Percentiles rank a stretch among this genome's conserved stretches.
phyloP scores from a whole-genome alignment of 2,797 vertebrate species.

The Neopelma chrysocephalum region DNA sequence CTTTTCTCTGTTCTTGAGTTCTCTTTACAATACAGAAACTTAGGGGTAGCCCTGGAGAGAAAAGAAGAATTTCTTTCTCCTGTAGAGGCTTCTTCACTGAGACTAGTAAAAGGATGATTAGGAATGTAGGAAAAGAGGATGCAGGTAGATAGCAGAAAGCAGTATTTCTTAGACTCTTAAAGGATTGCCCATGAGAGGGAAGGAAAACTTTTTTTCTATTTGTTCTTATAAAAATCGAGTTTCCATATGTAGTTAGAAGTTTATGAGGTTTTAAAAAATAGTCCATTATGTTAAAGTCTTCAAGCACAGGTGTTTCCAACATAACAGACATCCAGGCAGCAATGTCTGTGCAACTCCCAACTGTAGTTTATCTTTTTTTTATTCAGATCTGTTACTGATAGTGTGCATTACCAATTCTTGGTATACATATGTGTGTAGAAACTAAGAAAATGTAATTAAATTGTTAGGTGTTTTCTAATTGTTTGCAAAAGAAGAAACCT shows the following conservation, averaged over 20 bases:
- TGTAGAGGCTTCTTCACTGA: background rate
- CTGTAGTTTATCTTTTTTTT: background rate
- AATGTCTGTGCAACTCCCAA: background rate
- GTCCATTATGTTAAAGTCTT: background rate
- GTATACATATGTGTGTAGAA: background rate
- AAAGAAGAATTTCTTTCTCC: background rate
- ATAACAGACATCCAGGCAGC: background rate
- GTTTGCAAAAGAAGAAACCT: background rate
- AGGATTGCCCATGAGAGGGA: background rate
- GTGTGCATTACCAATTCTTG: background rate
- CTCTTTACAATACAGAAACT: background rate
- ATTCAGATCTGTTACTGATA: background rate
- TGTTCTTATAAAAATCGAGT: background rate
- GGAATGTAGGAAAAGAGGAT: background rate
- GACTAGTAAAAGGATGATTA: background rate
- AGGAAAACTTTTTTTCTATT: background rate
- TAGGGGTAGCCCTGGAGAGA: background rate
- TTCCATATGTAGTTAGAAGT: background rate
- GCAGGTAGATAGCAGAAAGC: background rate
- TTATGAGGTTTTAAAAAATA: background rate
- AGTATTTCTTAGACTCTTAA: background rate
- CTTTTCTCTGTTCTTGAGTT: background rate
- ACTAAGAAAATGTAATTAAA: background rate
- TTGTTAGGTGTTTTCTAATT: background rate
- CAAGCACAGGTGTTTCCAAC: background rate